Base-by-base conservation (phyloP, 37 sponge, comb jelly and placozoan genomes). In the Agelas oroides region DNA sequence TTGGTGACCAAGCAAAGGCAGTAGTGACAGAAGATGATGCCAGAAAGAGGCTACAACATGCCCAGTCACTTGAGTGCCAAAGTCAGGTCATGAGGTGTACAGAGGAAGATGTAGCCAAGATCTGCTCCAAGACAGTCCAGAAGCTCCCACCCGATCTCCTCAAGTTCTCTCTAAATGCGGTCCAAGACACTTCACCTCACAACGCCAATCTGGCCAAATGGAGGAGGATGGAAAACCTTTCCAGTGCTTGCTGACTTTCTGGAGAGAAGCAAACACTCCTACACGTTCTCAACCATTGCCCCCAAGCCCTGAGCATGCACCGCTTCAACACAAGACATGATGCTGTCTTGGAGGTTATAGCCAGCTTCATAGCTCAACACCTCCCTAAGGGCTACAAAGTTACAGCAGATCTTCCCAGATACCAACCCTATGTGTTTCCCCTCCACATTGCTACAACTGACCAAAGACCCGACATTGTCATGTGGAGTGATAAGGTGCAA, bases 271-370 rank as follows among this genome's bases (percentile, higher is more conserved):
- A 69, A 34, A 55, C 71, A 20, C 53, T 81, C 14, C 37, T 18
- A 6, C 70, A 78, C 21, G 25, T 81, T 5, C 71, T 81, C 18
- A 81, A 81, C 37, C 16, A 52, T 59, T 70, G 81, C 70, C 58
- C 35, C 15, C 54, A 61, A 53, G 73, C 83, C 53, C 64, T 83
- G 20, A 31, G 60, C 24, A 33, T 30, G 39, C 35, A 73, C 14
- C 63, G 73, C 1, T 83, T 62, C 83, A 83, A 83, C 40, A 54
- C 61, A 52, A 1, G 83, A 3, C 73, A 83, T 38, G 73, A 83
- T 33, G 40, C 30, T 36, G 64, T 83, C 41, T 73, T 25, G 0
- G 24, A 34, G 21, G 6, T 53, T 14, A 81, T 81, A 58, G 19
- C 23, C 37, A 19, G 1, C 35, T 57, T 40, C 37, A 6, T 25